These are phyloP conservation scores for Pleuronectes platessa DNA, from an alignment of 2,113 vertebrate genomes.

Conservation along the genomic window DNA sequence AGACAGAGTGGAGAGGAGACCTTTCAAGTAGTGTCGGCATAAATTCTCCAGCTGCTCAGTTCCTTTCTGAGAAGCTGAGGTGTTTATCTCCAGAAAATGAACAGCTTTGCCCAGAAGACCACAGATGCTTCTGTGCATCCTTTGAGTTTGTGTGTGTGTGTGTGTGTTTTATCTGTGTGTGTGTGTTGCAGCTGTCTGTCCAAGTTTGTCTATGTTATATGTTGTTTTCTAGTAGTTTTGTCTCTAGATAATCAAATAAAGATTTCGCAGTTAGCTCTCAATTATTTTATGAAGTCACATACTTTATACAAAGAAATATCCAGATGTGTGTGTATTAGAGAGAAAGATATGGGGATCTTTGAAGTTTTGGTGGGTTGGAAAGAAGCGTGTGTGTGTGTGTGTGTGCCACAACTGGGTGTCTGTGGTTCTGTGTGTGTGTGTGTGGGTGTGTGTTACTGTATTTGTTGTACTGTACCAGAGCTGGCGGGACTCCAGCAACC, in stretches of 20 bases:
- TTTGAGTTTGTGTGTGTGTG: conserved; percentile 69
- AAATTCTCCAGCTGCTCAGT: conserved; percentile 84
- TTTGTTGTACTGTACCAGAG: conserved; percentile 67
- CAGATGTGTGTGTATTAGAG: conserved; percentile 56
- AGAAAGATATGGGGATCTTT: conserved; percentile 1
- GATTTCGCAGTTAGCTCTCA: conserved; percentile 9
- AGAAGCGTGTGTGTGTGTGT: conserved; percentile 29
- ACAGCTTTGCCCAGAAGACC: conserved; percentile 82
- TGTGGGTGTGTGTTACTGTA: conserved; percentile 63
- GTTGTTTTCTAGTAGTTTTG: conserved; percentile 59
- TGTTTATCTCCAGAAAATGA: conserved; percentile 82
- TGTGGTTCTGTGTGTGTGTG: conserved; percentile 15
- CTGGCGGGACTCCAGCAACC: conserved; percentile 77
- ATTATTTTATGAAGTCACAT: conserved; percentile 14
- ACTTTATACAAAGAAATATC: not conserved
- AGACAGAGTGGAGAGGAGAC: conserved; percentile 76
- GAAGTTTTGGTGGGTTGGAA: conserved; percentile 36
- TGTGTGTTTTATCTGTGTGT: conserved; percentile 35
- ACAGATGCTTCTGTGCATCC: conserved; percentile 78
- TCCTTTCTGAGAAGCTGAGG: conserved; percentile 78
- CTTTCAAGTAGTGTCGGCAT: conserved; percentile 81
- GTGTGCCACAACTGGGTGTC: conserved; percentile 44
- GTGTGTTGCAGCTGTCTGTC: conserved; percentile 69
- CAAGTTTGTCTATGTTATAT: conserved; percentile 61
- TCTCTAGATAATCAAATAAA: conserved; percentile 58